These are phyloP conservation scores for Entomobrya proxima DNA, from an alignment of 2,888 invertebrate genomes.

Conservation along the genomic window DNA sequence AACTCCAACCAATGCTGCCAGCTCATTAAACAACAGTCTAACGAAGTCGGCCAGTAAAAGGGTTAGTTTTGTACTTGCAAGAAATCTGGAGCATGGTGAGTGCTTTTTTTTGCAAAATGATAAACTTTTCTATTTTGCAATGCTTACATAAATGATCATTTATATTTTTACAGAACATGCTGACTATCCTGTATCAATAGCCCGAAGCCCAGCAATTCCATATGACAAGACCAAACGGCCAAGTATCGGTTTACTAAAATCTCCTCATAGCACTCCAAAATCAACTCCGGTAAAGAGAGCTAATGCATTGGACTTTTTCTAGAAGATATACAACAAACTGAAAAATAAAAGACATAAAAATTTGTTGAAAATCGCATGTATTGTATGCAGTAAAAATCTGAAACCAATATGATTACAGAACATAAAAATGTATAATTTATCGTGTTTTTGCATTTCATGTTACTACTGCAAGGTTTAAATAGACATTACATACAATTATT, in stretches of 20 bases:
- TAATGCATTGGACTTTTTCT: conserved; percentile 56
- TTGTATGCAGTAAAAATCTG: no score
- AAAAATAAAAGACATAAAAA: no score
- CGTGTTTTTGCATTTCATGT: no score
- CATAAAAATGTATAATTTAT: no score
- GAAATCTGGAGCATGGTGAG: conserved; percentile 82
- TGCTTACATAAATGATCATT: background rate
- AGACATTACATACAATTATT: no score
- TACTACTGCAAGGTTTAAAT: no score
- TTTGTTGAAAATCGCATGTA: no score
- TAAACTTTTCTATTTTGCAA: conserved; percentile 26
- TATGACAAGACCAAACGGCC: conserved; percentile 85
- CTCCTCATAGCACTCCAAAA: conserved; percentile 48
- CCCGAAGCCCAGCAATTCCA: conserved; percentile 85
- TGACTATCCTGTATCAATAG: conserved; percentile 85
- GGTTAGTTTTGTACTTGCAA: conserved; percentile 85
- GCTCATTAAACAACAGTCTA: background rate
- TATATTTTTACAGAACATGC: conserved; percentile 79
- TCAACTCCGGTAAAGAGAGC: conserved; percentile 37
- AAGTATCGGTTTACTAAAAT: conserved; percentile 84
- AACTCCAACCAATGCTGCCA: background rate
- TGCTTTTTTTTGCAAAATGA: background rate
- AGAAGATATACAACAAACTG: background rate
- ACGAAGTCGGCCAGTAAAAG: conserved; percentile 77
- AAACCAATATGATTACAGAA: no score